Conservation (phyloP, 2,888 invertebrate species). For the Drosophila setosimentum region DNA sequence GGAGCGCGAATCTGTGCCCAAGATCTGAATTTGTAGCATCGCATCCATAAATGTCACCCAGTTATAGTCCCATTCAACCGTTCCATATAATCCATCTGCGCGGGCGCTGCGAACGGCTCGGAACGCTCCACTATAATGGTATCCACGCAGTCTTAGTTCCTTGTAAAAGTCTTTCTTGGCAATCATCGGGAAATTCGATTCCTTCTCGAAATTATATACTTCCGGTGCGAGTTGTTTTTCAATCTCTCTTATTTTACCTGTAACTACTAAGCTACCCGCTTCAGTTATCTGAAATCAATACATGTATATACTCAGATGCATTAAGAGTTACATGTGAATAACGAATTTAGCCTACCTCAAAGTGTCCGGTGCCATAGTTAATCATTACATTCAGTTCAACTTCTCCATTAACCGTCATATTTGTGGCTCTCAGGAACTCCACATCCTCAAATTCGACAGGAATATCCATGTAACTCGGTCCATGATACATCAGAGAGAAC, state of each 20-base stretch:
- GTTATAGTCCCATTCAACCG: slow-evolving; percentile 90
- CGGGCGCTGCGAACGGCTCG: slow-evolving; percentile 80
- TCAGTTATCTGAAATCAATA: slow-evolving; percentile 87
- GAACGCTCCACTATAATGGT: slow-evolving; percentile 86
- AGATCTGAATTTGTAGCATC: slow-evolving; percentile 93
- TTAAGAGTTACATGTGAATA: fast-evolving
- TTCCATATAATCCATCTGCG: slow-evolving; percentile 82
- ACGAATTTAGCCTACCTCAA: slow-evolving; percentile 85
- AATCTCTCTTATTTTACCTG: slow-evolving; percentile 88
- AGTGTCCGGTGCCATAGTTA: slow-evolving; percentile 87
- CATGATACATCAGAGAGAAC: slow-evolving; percentile 89
- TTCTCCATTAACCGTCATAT: slow-evolving; percentile 88
- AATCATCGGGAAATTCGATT: slow-evolving; percentile 82
- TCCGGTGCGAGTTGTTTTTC: slow-evolving; percentile 65
- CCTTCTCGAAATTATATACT: slow-evolving; percentile 50
- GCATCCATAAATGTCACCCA: slow-evolving; percentile 96
- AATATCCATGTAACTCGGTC: slow-evolving; percentile 89
- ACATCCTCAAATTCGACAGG: slow-evolving; percentile 94
- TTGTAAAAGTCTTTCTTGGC: slow-evolving; percentile 89
- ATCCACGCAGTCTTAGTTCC: slow-evolving; percentile 90
- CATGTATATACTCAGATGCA: not conserved
- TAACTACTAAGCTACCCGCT: slow-evolving; percentile 89
- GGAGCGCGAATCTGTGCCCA: slow-evolving; percentile 89
- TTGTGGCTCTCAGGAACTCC: slow-evolving; percentile 93
- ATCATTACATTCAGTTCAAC: slow-evolving; percentile 87